These are phyloP conservation scores for Anhinga anhinga DNA, from an alignment of 2,113 vertebrate species.

Conservation along the genomic window DNA sequence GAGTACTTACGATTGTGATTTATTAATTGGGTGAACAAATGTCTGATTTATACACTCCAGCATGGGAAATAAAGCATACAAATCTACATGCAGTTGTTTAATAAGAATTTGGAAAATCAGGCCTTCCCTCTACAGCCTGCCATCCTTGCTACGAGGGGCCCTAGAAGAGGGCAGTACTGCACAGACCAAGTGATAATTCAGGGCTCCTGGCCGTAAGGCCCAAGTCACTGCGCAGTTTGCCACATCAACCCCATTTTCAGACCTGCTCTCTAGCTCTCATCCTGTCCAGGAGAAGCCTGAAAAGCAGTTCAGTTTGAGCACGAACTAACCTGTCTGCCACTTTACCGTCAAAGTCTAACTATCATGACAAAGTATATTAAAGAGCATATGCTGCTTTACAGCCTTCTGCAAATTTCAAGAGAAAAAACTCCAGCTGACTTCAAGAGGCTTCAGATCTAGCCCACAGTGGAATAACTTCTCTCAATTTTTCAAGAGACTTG, in stretches of 20 bases:
- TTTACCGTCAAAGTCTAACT: background rate
- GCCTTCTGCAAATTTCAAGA: background rate
- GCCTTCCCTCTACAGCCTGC: background rate
- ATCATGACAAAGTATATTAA: background rate
- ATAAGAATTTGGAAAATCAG: background rate
- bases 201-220: background rate
- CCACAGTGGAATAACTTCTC: background rate
- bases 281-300: background rate
- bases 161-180: background rate
- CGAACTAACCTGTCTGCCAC: background rate
- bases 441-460: slow-evolving; percentile 19
- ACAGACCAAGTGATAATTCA: background rate
- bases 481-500: background rate
- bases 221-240: background rate
- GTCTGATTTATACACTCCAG: background rate
- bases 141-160: background rate
- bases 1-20: background rate
- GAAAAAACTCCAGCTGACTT: background rate
- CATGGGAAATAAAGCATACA: background rate
- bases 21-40: background rate
- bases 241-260: background rate
- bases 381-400: background rate
- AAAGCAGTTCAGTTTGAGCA: background rate
- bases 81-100: background rate
- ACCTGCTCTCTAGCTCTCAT: background rate